Conservation (phyloP, 1,140 invertebrate genomes). For the Brachionus angularis region DNA sequence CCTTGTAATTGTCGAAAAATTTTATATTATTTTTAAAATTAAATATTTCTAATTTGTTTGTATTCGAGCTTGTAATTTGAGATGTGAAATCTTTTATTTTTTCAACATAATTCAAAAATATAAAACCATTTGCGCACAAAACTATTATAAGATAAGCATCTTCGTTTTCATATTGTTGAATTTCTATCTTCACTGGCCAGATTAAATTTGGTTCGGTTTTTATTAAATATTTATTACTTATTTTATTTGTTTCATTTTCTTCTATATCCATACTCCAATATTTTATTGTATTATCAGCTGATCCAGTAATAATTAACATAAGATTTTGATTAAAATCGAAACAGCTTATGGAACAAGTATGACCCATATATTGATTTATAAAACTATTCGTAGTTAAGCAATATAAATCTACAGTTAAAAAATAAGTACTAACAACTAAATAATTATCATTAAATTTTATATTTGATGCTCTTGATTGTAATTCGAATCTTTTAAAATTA, state of each 20-base stretch:
- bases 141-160: neutral
- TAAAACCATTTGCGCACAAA: neutral
- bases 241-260: neutral
- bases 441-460: constrained; percentile 15
- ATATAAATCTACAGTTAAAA: constrained; percentile 26
- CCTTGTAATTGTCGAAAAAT: neutral
- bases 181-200: neutral
- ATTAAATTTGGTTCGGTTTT: neutral
- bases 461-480: constrained; percentile 29
- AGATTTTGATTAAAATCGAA: constrained; percentile 14
- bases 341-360: constrained; percentile 20
- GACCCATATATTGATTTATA: constrained; percentile 27
- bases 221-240: neutral
- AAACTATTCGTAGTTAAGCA: neutral
- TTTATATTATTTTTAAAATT: neutral
- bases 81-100: neutral
- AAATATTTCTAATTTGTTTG: neutral
- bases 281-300: constrained; percentile 4
- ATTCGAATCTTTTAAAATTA: neutral
- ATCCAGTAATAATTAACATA: constrained; percentile 18
- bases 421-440: constrained; percentile 29
- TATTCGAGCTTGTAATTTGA: too few species aligned
- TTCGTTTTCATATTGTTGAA: neutral
- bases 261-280: constrained; percentile 11
- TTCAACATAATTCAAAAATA: neutral